Evolutionary conservation across 2,113 vertebrate genomes (phyloP), one percentile per base, ranked within the genome.

Genomic region (Pyrgilauda ruficollis): DNA sequence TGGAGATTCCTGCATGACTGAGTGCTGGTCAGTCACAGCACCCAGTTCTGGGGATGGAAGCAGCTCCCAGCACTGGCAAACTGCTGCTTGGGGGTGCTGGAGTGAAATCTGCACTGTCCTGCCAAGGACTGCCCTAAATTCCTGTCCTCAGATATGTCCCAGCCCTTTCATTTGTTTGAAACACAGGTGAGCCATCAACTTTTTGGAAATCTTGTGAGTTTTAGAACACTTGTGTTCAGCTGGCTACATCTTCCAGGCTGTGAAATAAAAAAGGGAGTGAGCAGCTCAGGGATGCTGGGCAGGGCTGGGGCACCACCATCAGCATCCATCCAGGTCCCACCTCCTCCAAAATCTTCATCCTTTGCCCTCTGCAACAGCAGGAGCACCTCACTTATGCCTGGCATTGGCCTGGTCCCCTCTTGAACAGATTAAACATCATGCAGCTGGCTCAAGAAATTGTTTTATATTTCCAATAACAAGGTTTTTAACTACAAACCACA

Each of bases 191-290:
- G 44, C 17, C 17, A 30, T 21, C 10, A 19, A 3, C 20, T 23
- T 61, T 59, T 23, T 46, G 41, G n/a, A 64, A 30, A 13, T 1
- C 1, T 0, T 0, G 3, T 13, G 41, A 1, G 0, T 13, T 11
- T 37, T 7, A 10, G 58, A n/a, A 4, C 35, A 16, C 0, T 1
- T 0, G 2, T 66, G 37, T 46, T 77, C 33, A 16, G 22, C 7
- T 49, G 69, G 46, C 5, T 8, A 2, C 59, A 12, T 6, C 64
- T 31, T 69, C 5, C 2, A 41, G 28, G 27, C 46, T 28, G 55
- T 3, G 27, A 26, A 10, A 16, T 12, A 2, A 55, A 63, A 63
- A 26, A 47, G 52, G 52, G 37, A 17, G 12, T 3, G 75, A 88
- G 62, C 61, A 85, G 79, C 53, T 37, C 59, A 31, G 26, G 24